Evolutionary conservation across 2,888 invertebrate species (phyloP).

Genomic region (Tortricodes alternella): DNA sequence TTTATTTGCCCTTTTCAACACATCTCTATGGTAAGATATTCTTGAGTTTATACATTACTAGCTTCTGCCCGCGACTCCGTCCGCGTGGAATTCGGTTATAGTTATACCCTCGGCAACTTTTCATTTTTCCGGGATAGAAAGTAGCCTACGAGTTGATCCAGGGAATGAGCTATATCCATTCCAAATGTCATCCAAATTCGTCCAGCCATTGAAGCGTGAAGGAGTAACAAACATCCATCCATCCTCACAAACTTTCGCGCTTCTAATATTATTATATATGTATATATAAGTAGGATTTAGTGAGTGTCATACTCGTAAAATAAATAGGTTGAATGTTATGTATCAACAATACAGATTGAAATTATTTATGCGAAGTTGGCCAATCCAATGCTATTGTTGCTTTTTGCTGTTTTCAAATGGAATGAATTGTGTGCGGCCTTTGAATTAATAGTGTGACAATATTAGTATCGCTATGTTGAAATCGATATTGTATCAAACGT

Average conservation of each 20-base stretch:
- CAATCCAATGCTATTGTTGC: conserved; percentile 30
- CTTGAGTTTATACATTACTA: not conserved
- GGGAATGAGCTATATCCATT: too few relatives aligned
- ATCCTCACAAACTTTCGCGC: too few relatives aligned
- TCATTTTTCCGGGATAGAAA: too few relatives aligned
- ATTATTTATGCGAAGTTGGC: conserved; percentile 22
- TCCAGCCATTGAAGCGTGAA: too few relatives aligned
- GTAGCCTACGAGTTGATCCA: too few relatives aligned
- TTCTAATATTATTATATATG: too few relatives aligned
- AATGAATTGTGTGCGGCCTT: conserved; percentile 24
- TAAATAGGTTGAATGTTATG: not conserved
- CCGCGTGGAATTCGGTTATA: too few relatives aligned
- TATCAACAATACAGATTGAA: conserved; percentile 13
- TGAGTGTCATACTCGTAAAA: conserved; percentile 6
- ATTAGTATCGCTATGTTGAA: conserved; percentile 25
- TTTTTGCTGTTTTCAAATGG: conserved; percentile 34
- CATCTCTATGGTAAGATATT: not conserved
- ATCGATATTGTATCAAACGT: conserved; percentile 22
- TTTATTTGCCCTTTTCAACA: not conserved
- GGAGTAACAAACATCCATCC: too few relatives aligned
- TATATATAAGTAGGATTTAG: not conserved
- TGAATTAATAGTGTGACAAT: conserved; percentile 24
- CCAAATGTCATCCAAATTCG: too few relatives aligned
- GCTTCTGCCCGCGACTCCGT: too few relatives aligned
- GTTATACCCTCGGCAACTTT: too few relatives aligned